Percentiles rank a stretch among this genome's conserved stretches.
Conservation (phyloP, 2,888 invertebrate species). For the Drosophila recens region DNA sequence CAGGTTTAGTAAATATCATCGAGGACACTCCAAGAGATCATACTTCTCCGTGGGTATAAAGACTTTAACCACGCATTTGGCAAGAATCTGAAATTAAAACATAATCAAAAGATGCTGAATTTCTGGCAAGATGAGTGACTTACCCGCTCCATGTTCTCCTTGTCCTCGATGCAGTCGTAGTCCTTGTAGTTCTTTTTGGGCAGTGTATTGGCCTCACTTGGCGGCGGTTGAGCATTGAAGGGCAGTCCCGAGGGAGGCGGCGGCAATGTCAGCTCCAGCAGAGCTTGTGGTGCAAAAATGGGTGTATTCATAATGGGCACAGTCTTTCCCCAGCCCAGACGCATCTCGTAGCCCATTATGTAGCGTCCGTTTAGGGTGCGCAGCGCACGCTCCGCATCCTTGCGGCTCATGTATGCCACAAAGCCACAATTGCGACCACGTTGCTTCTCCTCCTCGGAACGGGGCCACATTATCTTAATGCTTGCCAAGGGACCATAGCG, state of each 20-base stretch:
- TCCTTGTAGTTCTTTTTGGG: slow-evolving; percentile 84
- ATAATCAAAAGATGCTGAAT: neutral
- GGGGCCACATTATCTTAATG: slow-evolving; percentile 99
- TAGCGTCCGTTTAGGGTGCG: slow-evolving; percentile 95
- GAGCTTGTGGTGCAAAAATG: slow-evolving; percentile 97
- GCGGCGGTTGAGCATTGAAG: slow-evolving; percentile 97
- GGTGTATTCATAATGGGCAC: slow-evolving; percentile 98
- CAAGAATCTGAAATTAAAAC: slow-evolving; percentile 86
- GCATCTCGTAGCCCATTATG: slow-evolving; percentile 97
- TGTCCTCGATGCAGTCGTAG: slow-evolving; percentile 80
- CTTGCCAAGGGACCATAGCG: slow-evolving; percentile 98
- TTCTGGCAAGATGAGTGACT: neutral
- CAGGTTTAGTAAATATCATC: neutral
- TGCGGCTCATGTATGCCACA: slow-evolving; percentile 99
- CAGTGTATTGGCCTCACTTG: slow-evolving; percentile 85
- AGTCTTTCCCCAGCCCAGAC: slow-evolving; percentile 99
- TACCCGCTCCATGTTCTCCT: slow-evolving; percentile 84
- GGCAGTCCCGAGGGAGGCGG: slow-evolving; percentile 95
- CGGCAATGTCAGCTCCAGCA: slow-evolving; percentile 92
- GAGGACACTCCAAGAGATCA: slow-evolving; percentile 25
- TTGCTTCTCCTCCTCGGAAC: slow-evolving; percentile 98
- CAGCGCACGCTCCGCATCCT: slow-evolving; percentile 97
- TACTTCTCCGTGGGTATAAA: slow-evolving; percentile 99
- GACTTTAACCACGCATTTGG: slow-evolving; percentile 97
- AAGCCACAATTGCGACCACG: slow-evolving; percentile 99